Conservation (phyloP, 37 sponge, comb jelly and placozoan species). For the Mnemiopsis leidyi region DNA sequence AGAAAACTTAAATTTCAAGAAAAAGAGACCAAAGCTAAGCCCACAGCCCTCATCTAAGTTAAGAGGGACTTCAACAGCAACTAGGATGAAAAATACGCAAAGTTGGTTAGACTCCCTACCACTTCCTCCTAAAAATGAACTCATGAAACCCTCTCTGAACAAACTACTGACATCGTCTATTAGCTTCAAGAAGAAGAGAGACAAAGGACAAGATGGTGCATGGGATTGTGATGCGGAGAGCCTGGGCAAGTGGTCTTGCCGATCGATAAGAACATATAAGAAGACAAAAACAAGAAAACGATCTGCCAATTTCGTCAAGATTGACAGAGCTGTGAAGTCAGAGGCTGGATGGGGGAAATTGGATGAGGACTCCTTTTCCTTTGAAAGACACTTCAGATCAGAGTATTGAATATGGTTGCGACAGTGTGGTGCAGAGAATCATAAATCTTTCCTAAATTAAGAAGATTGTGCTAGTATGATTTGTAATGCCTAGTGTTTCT, state of each 20-base stretch:
- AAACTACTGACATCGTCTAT: neutral
- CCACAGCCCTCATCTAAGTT: neutral
- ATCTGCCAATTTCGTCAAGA: neutral
- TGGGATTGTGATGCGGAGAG: conserved; percentile 30
- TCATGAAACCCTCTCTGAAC: neutral
- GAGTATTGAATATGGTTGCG: conserved; percentile 50
- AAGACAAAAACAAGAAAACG: neutral
- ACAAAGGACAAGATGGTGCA: neutral
- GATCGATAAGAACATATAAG: conserved; percentile 4
- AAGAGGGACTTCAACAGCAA: neutral
- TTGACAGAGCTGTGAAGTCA: neutral
- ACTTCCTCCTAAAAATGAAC: neutral
- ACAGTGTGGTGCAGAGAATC: too few species aligned
- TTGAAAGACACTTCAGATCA: conserved; percentile 4
- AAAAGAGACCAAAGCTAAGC: neutral
- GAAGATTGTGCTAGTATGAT: too few species aligned
- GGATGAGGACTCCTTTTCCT: neutral
- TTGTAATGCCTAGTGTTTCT: too few species aligned
- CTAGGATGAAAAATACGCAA: neutral
- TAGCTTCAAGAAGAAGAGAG: neutral
- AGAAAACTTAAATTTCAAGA: neutral
- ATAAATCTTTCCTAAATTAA: too few species aligned
- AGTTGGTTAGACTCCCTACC: conserved; percentile 9
- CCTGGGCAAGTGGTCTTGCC: conserved; percentile 33
- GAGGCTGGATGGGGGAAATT: conserved; percentile 5